Conservation (phyloP, 2,113 vertebrate species). For the Megatriorchis doriae region DNA sequence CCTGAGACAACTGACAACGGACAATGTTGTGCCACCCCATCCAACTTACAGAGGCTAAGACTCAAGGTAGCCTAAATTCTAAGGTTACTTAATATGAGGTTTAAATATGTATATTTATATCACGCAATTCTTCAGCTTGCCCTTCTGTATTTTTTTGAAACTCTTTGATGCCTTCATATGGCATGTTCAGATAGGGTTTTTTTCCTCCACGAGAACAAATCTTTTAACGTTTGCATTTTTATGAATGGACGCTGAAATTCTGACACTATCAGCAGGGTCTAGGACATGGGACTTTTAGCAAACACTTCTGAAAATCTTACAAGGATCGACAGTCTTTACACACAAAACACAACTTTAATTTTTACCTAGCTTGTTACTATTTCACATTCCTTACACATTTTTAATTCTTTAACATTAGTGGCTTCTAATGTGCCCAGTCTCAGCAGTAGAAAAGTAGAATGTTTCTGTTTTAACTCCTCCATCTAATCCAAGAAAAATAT, state of each 20-base stretch:
- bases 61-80: not conserved
- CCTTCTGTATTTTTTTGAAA: not conserved
- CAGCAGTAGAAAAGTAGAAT: not conserved
- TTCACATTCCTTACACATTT: not conserved
- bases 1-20: not conserved
- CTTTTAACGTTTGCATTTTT: not conserved
- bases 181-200: not conserved
- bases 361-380: not conserved
- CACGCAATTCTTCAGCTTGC: not conserved
- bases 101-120: not conserved
- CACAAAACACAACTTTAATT: not conserved
- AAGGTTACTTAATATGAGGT: not conserved
- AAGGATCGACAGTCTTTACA: not conserved
- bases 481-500: not conserved
- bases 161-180: not conserved
- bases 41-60: not conserved
- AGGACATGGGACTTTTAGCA: not conserved
- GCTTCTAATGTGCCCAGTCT: not conserved
- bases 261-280: not conserved
- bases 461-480: rapidly evolving
- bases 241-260: not conserved
- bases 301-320: not conserved
- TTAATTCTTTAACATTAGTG: not conserved
- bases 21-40: not conserved
- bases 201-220: not conserved